Conservation (phyloP, 2,888 invertebrate genomes). For the Sphaerophoria taeniata region DNA sequence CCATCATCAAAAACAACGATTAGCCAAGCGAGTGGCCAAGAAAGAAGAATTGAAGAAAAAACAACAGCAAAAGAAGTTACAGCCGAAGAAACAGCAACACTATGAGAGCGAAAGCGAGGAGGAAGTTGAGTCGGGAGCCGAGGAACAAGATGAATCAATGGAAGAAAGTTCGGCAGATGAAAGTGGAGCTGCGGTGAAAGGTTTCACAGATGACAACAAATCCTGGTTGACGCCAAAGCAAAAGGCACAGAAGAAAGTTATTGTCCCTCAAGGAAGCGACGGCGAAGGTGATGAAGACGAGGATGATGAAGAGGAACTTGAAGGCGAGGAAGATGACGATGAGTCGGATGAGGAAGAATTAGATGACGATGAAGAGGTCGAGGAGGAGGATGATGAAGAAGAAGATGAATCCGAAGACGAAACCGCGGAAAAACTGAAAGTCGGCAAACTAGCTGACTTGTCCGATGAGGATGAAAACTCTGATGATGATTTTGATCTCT, state of each 20-base stretch:
- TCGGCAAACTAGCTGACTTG: constrained; percentile 80
- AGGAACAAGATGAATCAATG: constrained; percentile 77
- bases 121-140: constrained; percentile 74
- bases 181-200: constrained; percentile 79
- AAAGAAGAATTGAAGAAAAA: constrained; percentile 81
- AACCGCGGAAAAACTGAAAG: constrained; percentile 77
- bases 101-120: constrained; percentile 80
- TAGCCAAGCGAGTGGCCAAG: constrained; percentile 85
- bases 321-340: constrained; percentile 39
- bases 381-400: constrained; percentile 77
- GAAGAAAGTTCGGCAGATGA: constrained; percentile 77
- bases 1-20: constrained; percentile 88
- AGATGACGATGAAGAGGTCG: constrained; percentile 60
- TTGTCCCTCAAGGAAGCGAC: constrained; percentile 77
- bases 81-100: constrained; percentile 76
- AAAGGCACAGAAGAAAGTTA: constrained; percentile 6
- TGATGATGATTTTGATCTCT: constrained; percentile 84
- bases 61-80: constrained; percentile 75
- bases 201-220: constrained; percentile 89
- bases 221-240: constrained; percentile 87
- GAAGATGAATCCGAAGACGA: constrained; percentile 77
- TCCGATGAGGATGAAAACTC: constrained; percentile 78
- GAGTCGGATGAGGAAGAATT: constrained; percentile 57
- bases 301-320: constrained; percentile 77
- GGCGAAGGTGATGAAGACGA: constrained; percentile 81